Conservation (phyloP, 2,797 vertebrate species). For the Pogonophryne albipinna region DNA sequence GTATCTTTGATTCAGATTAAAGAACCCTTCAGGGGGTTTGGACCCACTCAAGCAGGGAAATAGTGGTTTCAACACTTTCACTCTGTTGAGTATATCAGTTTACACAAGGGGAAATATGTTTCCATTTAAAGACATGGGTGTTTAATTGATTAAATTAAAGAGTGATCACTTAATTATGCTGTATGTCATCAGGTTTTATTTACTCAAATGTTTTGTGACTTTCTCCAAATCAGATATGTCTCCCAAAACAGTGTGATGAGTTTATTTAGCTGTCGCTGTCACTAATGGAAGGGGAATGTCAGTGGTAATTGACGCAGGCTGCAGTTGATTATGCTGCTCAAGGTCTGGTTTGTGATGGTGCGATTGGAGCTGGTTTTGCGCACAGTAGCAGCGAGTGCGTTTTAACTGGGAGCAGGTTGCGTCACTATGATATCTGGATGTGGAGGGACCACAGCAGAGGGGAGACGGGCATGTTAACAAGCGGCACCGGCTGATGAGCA, state of each 20-base stretch:
- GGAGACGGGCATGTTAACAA: slow-evolving; percentile 55
- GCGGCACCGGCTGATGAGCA: slow-evolving; percentile 10
- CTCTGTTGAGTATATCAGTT: slow-evolving; percentile 25
- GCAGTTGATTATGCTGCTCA: slow-evolving; percentile 64
- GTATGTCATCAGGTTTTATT: slow-evolving; percentile 41
- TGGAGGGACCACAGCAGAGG: slow-evolving; percentile 63
- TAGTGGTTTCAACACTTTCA: slow-evolving; percentile 53
- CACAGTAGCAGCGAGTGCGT: slow-evolving; percentile 65
- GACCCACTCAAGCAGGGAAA: slow-evolving; percentile 38
- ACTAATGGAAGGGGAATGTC: slow-evolving; percentile 49
- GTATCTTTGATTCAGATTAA: slow-evolving; percentile 72
- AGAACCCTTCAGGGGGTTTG: slow-evolving; percentile 43
- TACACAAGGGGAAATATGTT: background rate
- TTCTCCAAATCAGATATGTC: slow-evolving; percentile 41
- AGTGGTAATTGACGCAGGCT: slow-evolving; percentile 61
- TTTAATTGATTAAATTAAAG: slow-evolving; percentile 30
- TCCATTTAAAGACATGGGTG: slow-evolving; percentile 6
- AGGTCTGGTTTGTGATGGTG: slow-evolving; percentile 58
- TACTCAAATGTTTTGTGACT: slow-evolving; percentile 33
- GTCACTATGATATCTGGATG: slow-evolving; percentile 47
- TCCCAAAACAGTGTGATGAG: background rate
- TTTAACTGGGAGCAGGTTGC: slow-evolving; percentile 79
- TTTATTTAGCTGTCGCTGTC: slow-evolving; percentile 37
- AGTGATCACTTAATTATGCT: slow-evolving; percentile 15
- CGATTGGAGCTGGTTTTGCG: slow-evolving; percentile 60